A percentile compares a stretch with the other conserved stretches of the same genome.
Conservation (phyloP, 92 coral and sea anemone genomes). For the Siderastrea siderea region DNA sequence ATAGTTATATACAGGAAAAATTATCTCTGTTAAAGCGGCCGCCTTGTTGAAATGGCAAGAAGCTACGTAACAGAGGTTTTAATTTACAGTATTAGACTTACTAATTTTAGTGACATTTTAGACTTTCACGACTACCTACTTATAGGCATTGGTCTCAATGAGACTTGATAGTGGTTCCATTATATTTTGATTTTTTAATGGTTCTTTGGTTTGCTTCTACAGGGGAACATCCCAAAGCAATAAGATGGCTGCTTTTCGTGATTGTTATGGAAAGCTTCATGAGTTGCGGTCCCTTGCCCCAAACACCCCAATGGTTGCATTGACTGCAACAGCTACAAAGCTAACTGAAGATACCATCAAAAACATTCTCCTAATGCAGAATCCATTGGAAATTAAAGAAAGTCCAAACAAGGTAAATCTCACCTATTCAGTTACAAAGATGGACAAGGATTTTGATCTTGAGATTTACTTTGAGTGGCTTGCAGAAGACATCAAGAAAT, state of each 20-base stretch:
- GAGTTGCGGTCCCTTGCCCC: constrained; percentile 62
- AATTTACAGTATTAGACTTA: no score
- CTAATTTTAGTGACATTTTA: no score
- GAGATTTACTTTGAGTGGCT: constrained; percentile 33
- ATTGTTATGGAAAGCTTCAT: constrained; percentile 43
- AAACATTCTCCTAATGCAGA: constrained; percentile 36
- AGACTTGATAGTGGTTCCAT: background rate
- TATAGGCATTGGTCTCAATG: no score
- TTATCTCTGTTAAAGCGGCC: no score
- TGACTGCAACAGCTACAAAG: constrained; percentile 75
- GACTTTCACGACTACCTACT: no score
- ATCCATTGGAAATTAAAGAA: constrained; percentile 42
- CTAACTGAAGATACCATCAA: constrained; percentile 51
- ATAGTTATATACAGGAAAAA: no score
- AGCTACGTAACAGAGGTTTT: no score
- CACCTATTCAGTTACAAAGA: constrained; percentile 28
- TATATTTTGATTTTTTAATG: background rate
- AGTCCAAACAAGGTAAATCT: constrained; percentile 61
- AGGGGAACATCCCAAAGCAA: constrained; percentile 51
- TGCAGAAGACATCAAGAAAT: constrained; percentile 21
- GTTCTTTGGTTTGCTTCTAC: background rate
- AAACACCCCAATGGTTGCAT: constrained; percentile 45
- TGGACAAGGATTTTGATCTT: constrained; percentile 37
- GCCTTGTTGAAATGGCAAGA: no score
- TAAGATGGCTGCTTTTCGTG: constrained; percentile 59